Conservation (phyloP, 2,888 invertebrate species). For the Drosophila suboccidentalis region DNA sequence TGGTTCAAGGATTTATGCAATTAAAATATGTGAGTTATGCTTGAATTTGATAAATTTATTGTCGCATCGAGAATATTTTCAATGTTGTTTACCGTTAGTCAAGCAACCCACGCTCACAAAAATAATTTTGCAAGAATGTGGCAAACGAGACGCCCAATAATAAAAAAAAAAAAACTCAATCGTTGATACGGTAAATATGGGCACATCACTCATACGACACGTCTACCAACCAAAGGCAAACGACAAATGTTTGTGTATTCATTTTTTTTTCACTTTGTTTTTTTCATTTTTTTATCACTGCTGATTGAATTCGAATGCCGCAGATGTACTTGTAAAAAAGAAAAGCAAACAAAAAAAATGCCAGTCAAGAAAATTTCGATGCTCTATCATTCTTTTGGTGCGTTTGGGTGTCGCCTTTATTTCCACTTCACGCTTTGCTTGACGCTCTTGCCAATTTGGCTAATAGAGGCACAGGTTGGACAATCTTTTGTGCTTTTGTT, state of each 20-base stretch:
- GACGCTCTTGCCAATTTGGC: conserved; percentile 59
- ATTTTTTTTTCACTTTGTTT: conserved; percentile 4
- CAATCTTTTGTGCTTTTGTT: conserved; percentile 41
- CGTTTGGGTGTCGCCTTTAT: conserved; percentile 45
- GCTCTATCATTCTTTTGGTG: conserved; percentile 39
- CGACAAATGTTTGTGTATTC: conserved; percentile 26
- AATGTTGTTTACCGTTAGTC: conserved; percentile 38
- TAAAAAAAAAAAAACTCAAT: not conserved
- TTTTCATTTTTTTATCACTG: conserved; percentile 8
- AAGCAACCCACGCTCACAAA: conserved; percentile 6
- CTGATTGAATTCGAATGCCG: conserved; percentile 58
- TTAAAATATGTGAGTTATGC: not conserved
- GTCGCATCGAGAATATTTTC: conserved; percentile 18
- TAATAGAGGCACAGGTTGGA: conserved; percentile 48
- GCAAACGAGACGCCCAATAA: conserved; percentile 14
- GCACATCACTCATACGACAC: conserved; percentile 57
- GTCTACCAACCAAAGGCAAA: conserved; percentile 19
- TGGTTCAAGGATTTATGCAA: not conserved
- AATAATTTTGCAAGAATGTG: conserved; percentile 35
- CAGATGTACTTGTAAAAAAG: conserved; percentile 9
- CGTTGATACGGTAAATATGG: conserved; percentile 39
- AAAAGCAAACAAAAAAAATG: not conserved
- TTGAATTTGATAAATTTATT: conserved; percentile 27
- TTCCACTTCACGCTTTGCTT: conserved; percentile 49
- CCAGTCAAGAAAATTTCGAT: conserved; percentile 14